Base-by-base conservation (phyloP, 2,888 invertebrate genomes). In the Pyrrhia umbra region DNA sequence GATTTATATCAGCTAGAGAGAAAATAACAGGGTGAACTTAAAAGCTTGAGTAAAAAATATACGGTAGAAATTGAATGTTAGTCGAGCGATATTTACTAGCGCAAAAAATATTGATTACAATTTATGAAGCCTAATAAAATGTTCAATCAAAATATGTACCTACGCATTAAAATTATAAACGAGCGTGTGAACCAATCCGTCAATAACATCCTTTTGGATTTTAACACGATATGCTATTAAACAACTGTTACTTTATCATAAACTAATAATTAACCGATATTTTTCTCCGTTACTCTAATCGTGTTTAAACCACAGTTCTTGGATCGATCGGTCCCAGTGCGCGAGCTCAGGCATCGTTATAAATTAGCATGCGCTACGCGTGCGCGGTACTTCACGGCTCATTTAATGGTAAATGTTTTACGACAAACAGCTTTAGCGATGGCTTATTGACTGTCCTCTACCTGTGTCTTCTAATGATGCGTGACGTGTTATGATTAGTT, bases 361-460 rank as follows among this genome's bases (percentile, higher is more conserved):
- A 66, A 73, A 77, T 82, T 74, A 72, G 70, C 75, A 78, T 77
- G 67, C 67, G 63, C 61, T 56, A 63, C 80, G 77, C 79, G 78
- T 76, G 82, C 79, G 78, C 82, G 71, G 60, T 68, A 75, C 81
- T 83, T 82, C 86, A 83, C 82, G 85, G 81, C 77, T 83, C 86
- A 85, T 88, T 88, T 80, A 74, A 66, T 75, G 71, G 77, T 76
- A 83, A 87, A 85, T 84, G 81, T 82, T 83, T 83, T 81, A 83
- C 68, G 80, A 85, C 84, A 83, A 68, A 68, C 72, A 55, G 68
- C 68, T 69, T 67, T 57, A 68, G 68, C 65, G 59, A 68, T 60
- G 63, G 59, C 77, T 65, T 76, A 74, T 77, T 73, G 69, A 67
- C 68, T 66, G 70, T 67, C 54, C 57, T 46, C 57, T 52, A 74